Evolutionary conservation across 2,113 vertebrate species (phyloP).

Genomic region (Pygoscelis antarcticus): DNA sequence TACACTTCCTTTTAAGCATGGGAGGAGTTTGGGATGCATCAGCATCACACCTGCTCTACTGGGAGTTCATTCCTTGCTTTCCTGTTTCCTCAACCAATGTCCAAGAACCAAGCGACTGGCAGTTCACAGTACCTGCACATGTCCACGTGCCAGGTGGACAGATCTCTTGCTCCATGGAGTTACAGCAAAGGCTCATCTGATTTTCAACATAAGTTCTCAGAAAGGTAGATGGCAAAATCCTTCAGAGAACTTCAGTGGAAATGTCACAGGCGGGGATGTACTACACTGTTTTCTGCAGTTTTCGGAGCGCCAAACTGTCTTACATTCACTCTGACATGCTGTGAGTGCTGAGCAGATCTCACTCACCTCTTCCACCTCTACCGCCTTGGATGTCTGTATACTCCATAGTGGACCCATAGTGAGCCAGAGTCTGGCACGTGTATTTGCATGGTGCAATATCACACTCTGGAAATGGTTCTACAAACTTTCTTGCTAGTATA

Average conservation of each 20-base stretch:
- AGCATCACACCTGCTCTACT: not conserved
- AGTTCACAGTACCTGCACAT: not conserved
- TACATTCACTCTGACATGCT: not conserved
- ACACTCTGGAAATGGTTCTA: not conserved
- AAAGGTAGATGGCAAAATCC: not conserved
- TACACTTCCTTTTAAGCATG: not conserved
- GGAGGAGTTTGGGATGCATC: not conserved
- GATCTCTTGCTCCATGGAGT: not conserved
- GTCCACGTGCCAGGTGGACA: accelerated
- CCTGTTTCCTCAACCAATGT: not conserved
- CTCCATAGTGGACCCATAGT: not conserved
- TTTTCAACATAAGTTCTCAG: not conserved
- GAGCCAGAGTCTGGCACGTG: not conserved
- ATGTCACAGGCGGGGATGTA: not conserved
- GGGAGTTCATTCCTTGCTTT: not conserved
- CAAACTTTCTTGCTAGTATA: not conserved
- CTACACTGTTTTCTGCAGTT: not conserved
- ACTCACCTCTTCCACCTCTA: not conserved
- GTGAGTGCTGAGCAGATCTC: not conserved
- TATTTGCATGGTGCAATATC: not conserved
- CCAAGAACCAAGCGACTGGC: not conserved
- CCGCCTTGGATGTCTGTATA: accelerated
- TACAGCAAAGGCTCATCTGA: not conserved
- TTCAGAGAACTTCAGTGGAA: not conserved
- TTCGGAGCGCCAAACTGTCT: not conserved